Base-by-base conservation (phyloP, 1,140 invertebrate genomes). In the Limonius californicus region DNA sequence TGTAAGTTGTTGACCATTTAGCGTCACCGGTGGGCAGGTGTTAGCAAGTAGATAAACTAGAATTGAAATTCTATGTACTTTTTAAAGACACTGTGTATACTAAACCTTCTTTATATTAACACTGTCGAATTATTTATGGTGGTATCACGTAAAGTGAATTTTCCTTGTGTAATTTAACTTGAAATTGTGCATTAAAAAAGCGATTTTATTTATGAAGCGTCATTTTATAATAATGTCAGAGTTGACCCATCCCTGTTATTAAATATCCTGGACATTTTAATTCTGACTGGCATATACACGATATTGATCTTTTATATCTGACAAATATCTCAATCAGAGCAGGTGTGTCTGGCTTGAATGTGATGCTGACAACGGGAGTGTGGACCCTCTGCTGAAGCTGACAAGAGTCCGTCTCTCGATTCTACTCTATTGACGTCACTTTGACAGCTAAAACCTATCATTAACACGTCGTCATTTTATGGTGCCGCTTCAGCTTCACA, bases 241-340 rank as follows among this genome's bases (percentile, higher is more conserved):
- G n/a, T 9, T 39, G 8, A 14, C 35, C 35, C 35, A 39, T 6
- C 35, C 35, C 35, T 39, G 2, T 39, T 39, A 39, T 39, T 39
- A 39, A 39, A 39, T 14, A 39, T 14, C 7, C n/a, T 12, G 2
- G 35, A 39, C 35, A 39, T 39, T 39, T 39, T 39, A 39, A 39
- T 39, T 39, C 35, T 39, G 35, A 39, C 3, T 39, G 35, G 35
- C n/a, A 12, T 39, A 9, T 14, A 39, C 11, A 39, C 35, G 35
- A 39, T 39, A 39, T 39, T 39, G 35, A 39, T 39, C 35, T 39
- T 39, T 39, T 39, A 39, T 14, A 39, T 39, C 35, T 39, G 35
- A 39, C 35, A 39, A 39, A 39, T 39, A 39, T 39, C 35, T 39
- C n/a, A 39, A 39, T 39, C 35, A 39, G n/a, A 39, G n/a, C 35